Percentiles rank a stretch among this genome's conserved stretches.
phyloP scores from a whole-genome alignment of 2,113 vertebrate genomes.

The Rhabdomys dilectus region DNA sequence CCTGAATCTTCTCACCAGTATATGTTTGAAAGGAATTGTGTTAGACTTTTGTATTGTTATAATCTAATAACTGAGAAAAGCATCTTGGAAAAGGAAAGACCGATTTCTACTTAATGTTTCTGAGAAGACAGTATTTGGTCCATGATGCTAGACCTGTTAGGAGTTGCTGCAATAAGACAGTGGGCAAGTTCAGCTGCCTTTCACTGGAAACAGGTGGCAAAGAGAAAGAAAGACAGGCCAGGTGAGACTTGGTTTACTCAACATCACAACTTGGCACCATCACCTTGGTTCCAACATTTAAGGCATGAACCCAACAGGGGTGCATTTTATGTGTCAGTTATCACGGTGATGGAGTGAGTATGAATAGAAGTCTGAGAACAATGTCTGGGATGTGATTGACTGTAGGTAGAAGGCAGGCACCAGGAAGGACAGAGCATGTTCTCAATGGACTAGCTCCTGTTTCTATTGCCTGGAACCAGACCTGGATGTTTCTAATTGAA shows the following conservation, averaged over 20 bases:
- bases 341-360: too few relatives aligned
- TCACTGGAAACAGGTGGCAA: not conserved
- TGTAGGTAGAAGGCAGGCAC: not conserved
- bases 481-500: too few relatives aligned
- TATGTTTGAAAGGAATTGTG: not conserved
- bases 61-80: not conserved
- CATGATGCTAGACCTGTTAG: not conserved
- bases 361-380: not conserved
- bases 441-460: not conserved
- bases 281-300: not conserved
- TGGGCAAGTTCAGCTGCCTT: not conserved
- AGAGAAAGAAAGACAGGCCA: not conserved
- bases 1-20: not conserved
- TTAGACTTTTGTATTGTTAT: not conserved
- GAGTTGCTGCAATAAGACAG: accelerated
- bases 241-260: not conserved
- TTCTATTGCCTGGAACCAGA: not conserved
- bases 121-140: not conserved
- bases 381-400: too few relatives aligned
- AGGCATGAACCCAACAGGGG: not conserved
- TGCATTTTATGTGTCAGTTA: not conserved
- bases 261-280: not conserved
- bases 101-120: not conserved
- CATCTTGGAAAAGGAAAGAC: not conserved
- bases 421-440: not conserved